Base-by-base conservation (phyloP, 2,888 invertebrate genomes). In the Tortrix viridana region DNA sequence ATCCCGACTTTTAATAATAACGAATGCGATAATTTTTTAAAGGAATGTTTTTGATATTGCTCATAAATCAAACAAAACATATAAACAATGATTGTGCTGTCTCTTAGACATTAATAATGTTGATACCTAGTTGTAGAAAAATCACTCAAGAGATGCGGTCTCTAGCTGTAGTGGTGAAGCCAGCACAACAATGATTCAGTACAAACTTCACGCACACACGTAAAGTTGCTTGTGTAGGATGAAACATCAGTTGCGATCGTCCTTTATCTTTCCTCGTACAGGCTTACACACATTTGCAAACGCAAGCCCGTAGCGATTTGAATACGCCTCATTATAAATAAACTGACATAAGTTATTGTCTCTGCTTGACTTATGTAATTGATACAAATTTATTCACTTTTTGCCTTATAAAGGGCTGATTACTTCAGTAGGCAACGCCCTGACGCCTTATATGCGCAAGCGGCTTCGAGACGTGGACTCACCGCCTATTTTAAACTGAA, bases 1-100 rank as follows among this genome's bases (percentile, higher is more conserved):
- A n/a, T n/a, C n/a, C n/a, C n/a, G n/a, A n/a, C n/a, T n/a, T n/a
- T n/a, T n/a, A n/a, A n/a, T n/a, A n/a, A n/a, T n/a, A n/a, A n/a
- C n/a, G n/a, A n/a, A n/a, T n/a, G n/a, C n/a, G n/a, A n/a, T n/a
- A n/a, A n/a, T n/a, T n/a, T n/a, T n/a, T n/a, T n/a, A n/a, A n/a
- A n/a, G n/a, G n/a, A n/a, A n/a, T n/a, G n/a, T n/a, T n/a, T n/a
- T n/a, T n/a, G n/a, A n/a, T n/a, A n/a, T n/a, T n/a, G n/a, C n/a
- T 32, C 32, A 7, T 32, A 32, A 32, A 12, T 12, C 12, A 32
- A 12, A 7, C 7, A 49, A 58, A 19, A 2, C 75, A 69, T 83
- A 80, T 83, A 80, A 84, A 80, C 78, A 77, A 63, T 81, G 73
- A 81, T 82, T 81, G 81, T 79, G 67, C 73, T 77, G 78, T 77